These are phyloP conservation scores for Tokudaia tokunoshimensis DNA, from an alignment of 2,797 vertebrate species.

Conservation along the genomic window DNA sequence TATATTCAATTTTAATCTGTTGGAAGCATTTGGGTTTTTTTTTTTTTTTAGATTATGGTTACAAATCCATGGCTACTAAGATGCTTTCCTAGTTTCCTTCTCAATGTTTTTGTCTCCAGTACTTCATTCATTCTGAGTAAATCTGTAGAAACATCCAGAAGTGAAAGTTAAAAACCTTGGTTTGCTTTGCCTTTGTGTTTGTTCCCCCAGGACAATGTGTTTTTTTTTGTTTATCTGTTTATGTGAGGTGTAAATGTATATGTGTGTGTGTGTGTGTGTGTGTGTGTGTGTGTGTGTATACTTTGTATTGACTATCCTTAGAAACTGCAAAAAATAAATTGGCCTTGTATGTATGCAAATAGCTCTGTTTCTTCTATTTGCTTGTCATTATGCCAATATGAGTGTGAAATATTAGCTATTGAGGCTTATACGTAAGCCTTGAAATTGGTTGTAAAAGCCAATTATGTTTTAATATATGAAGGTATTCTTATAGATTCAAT, in stretches of 20 bases:
- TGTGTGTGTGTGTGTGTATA: neutral
- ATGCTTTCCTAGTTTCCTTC: neutral
- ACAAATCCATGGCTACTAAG: neutral
- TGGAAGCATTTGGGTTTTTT: neutral
- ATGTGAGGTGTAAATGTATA: too few species aligned
- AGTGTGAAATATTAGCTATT: neutral
- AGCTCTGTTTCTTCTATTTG: neutral
- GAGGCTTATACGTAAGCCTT: neutral
- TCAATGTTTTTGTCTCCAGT: neutral
- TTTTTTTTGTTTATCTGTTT: neutral
- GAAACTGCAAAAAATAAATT: neutral
- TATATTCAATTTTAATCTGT: neutral
- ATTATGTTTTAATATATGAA: neutral
- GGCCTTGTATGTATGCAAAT: fast-evolving
- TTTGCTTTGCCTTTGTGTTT: neutral
- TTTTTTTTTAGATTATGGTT: neutral
- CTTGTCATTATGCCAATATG: neutral
- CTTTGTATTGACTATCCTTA: neutral
- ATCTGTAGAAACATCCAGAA: neutral
- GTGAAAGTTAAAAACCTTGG: neutral
- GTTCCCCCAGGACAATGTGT: neutral
- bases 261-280: neutral
- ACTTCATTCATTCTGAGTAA: neutral
- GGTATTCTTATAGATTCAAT: neutral
- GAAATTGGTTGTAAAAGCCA: neutral